phyloP scores from a whole-genome alignment of 1,140 invertebrate species.

The Uloborus diversus region DNA sequence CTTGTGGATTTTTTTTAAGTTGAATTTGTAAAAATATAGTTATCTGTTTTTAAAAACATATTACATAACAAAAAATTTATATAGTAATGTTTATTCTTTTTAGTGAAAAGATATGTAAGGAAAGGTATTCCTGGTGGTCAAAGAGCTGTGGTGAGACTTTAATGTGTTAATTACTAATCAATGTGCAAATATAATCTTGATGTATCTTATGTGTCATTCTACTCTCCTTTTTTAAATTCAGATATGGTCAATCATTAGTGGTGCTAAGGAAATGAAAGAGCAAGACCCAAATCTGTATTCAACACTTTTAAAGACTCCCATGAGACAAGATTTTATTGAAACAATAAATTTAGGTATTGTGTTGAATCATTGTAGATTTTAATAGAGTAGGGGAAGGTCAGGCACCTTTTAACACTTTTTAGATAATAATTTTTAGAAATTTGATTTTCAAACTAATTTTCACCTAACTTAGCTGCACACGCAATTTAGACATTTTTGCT shows the following conservation, averaged over 20 bases:
- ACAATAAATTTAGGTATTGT: conserved; percentile 79
- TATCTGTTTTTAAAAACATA: too few species aligned
- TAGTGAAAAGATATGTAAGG: conserved; percentile 84
- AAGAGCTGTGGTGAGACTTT: conserved; percentile 70
- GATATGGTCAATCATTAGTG: conserved; percentile 86
- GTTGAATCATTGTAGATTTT: conserved; percentile 60
- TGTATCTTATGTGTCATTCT: not conserved
- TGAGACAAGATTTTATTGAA: conserved; percentile 71
- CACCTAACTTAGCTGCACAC: too few species aligned
- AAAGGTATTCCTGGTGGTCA: conserved; percentile 84
- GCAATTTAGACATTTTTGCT: too few species aligned
- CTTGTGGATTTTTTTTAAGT: too few species aligned
- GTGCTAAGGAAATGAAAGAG: conserved; percentile 76
- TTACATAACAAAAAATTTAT: too few species aligned
- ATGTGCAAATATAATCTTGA: not conserved
- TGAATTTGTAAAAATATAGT: too few species aligned
- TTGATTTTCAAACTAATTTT: too few species aligned
- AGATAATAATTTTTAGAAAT: too few species aligned
- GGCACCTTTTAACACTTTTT: too few species aligned
- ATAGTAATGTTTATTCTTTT: too few species aligned
- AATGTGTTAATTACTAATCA: conserved; percentile 16
- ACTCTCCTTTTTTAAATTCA: conserved; percentile 43
- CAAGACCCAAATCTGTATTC: conserved; percentile 76
- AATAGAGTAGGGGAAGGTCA: not conserved
- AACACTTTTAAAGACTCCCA: conserved; percentile 69